Base-by-base conservation (phyloP, 2,113 vertebrate species). In the Suncus etruscus region DNA sequence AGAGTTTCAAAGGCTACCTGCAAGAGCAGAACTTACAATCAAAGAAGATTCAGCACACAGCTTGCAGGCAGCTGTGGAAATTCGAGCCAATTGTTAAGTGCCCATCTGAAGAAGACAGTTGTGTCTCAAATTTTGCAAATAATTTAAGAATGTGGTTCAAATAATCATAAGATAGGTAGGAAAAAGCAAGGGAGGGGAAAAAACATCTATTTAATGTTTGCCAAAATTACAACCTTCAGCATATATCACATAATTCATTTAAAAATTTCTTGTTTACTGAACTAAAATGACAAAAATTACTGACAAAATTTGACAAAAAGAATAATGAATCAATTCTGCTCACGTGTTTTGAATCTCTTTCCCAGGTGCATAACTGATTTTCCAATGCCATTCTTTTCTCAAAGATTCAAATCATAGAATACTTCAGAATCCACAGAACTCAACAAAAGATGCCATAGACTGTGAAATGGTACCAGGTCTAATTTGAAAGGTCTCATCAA, bases 191-290 rank as follows among this genome's bases (percentile, higher is more conserved):
- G 11, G 8, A 48, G n/a, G 51, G 72, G 63, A 11, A 31, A 39
- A 25, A 39, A 29, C 51, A 1, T 91, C 82, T 92, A 48, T 86
- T 91, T 91, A 88, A 83, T 84, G 80, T 80, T 89, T 93, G 91
- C 84, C 78, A 94, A 89, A 95, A 93, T 65, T 54, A 83, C 76
- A 91, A 70, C 32, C 91, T 94, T 94, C 83, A 83, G 69, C 54
- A 95, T 91, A 90, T 88, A 86, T 83, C 87, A 95, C 80, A 92
- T 76, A 93, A 87, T 70, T 94, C 93, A 94, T 83, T 92, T 58
- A 86, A 92, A 96, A 92, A 93, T 86, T 88, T 75, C 68, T 94
- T 92, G 83, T 89, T 88, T 94, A 82, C 84, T 73, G 79, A 93
- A 88, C 88, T 63, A 51, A 96, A 91, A 91, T 94, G 89, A 65